Evolutionary conservation across 2,797 vertebrate species (phyloP).

Genomic region (Pantherophis vulpinus): DNA sequence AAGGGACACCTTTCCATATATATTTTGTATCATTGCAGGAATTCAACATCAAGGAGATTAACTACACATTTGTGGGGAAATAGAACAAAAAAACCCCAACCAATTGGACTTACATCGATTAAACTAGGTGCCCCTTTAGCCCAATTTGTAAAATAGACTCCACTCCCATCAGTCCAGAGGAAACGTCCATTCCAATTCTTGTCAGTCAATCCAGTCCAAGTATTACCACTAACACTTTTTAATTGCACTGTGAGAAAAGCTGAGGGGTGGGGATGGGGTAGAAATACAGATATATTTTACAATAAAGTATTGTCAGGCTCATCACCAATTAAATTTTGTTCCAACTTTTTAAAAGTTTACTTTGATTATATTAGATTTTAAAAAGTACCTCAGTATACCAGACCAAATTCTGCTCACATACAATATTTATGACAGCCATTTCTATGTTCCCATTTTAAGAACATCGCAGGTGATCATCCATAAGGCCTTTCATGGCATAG

Average conservation of each 20-base stretch:
- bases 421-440: background rate
- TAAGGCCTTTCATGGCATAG: no score
- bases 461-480: background rate
- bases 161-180: conserved; percentile 89
- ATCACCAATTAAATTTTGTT: background rate
- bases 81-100: background rate
- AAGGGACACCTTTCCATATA: background rate
- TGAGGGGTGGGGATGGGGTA: conserved; percentile 54
- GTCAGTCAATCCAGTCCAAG: conserved; percentile 92
- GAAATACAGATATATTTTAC: background rate
- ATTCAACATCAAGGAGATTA: no score
- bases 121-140: conserved; percentile 81
- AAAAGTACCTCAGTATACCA: background rate
- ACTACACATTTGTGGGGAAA: background rate
- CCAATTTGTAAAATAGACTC: conserved; percentile 88
- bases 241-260: conserved; percentile 87
- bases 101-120: background rate
- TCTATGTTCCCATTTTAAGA: background rate
- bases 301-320: background rate
- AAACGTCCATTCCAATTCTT: conserved; percentile 84
- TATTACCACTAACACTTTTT: conserved; percentile 63
- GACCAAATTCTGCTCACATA: background rate
- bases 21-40: background rate
- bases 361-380: background rate
- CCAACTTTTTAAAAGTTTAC: background rate